A percentile compares a stretch with the other conserved stretches of the same genome.
Evolutionary conservation across 2,113 vertebrate species (phyloP).

Genomic region (Xenopus laevis): DNA sequence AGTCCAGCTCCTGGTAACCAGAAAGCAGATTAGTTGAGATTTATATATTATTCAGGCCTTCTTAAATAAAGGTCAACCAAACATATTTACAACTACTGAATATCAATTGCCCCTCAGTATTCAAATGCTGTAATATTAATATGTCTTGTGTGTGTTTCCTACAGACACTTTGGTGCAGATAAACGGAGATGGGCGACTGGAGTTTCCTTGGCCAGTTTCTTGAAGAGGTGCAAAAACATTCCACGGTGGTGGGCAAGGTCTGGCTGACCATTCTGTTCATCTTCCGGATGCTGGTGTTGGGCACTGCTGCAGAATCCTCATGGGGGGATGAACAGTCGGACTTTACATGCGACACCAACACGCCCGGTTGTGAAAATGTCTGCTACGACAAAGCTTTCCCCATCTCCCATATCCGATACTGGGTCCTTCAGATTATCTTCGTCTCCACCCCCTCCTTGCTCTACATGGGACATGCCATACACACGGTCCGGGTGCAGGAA

Average conservation of each 20-base stretch:
- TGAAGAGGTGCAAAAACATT: slow-evolving; percentile 95
- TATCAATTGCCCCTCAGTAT: no score
- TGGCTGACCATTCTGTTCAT: slow-evolving; percentile 95
- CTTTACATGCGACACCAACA: slow-evolving; percentile 87
- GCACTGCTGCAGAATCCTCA: slow-evolving; percentile 90
- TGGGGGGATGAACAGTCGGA: slow-evolving; percentile 96
- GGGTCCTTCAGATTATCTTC: slow-evolving; percentile 96
- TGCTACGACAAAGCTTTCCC: slow-evolving; percentile 95
- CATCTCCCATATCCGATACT: slow-evolving; percentile 93
- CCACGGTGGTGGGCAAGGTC: slow-evolving; percentile 92
- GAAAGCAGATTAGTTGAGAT: no score
- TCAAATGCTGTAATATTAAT: no score
- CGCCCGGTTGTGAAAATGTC: slow-evolving; percentile 91
- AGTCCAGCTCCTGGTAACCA: no score
- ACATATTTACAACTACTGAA: no score
- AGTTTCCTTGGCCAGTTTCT: slow-evolving; percentile 92
- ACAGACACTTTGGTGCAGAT: slow-evolving; percentile 42
- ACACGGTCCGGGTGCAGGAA: slow-evolving; percentile 82
- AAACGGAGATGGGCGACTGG: slow-evolving; percentile 89
- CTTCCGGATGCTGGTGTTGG: slow-evolving; percentile 95
- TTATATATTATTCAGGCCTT: no score
- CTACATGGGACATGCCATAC: slow-evolving; percentile 94
- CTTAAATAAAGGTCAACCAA: no score
- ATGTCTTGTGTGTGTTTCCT: slow-evolving; percentile 5
- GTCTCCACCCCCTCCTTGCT: slow-evolving; percentile 92